A percentile compares a stretch with the other conserved stretches of the same genome.
phyloP scores from a whole-genome alignment of 2,888 invertebrate species.

The Lumbricus terrestris region DNA sequence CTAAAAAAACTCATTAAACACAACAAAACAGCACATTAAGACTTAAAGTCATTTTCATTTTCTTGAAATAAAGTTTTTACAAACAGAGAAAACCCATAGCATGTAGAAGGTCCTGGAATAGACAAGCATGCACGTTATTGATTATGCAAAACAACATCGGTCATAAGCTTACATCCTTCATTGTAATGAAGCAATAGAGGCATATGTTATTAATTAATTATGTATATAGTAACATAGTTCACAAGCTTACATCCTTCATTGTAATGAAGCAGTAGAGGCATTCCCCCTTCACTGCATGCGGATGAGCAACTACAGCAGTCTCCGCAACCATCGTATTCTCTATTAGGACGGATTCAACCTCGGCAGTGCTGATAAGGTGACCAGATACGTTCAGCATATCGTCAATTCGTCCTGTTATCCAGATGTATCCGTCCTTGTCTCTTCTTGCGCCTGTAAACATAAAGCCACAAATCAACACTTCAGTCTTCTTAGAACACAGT shows the following conservation, averaged over 20 bases:
- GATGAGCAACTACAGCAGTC: constrained; percentile 91
- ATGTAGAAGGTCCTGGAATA: neutral
- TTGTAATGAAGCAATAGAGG: constrained; percentile 92
- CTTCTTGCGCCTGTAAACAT: constrained; percentile 77
- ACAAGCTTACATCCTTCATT: constrained; percentile 69
- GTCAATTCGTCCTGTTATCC: constrained; percentile 89
- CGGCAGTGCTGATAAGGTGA: constrained; percentile 94
- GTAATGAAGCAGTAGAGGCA: constrained; percentile 95
- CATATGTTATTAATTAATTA: constrained; percentile 63
- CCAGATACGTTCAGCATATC: constrained; percentile 99
- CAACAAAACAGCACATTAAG: neutral
- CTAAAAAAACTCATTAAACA: too few relatives aligned
- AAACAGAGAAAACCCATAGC: neutral
- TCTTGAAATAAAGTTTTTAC: neutral
- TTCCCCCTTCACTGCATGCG: constrained; percentile 93
- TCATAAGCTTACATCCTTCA: constrained; percentile 68
- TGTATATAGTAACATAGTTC: neutral
- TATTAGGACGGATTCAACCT: constrained; percentile 66
- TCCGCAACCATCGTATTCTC: constrained; percentile 73
- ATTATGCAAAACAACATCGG: neutral
- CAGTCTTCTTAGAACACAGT: too few relatives aligned
- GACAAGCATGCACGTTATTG: neutral
- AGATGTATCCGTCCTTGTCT: constrained; percentile 76
- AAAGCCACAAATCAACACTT: neutral
- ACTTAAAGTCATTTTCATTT: neutral